Percentiles rank a stretch among this genome's conserved stretches.
These are phyloP conservation scores for Goniozus legneri DNA, from an alignment of 1,140 invertebrate genomes.

Conservation along the genomic window DNA sequence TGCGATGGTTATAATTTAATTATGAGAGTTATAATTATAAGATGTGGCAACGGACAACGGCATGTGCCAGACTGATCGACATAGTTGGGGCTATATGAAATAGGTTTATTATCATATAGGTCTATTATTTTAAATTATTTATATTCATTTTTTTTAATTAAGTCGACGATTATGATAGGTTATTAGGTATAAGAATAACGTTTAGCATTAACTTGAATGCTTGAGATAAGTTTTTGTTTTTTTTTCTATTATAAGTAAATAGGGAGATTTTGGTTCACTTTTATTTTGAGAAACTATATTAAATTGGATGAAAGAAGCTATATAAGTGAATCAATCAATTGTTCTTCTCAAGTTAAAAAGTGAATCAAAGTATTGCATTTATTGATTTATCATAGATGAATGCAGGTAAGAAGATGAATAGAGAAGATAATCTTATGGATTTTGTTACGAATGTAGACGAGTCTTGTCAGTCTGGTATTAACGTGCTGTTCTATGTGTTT, in stretches of 20 bases:
- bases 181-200: too few species aligned
- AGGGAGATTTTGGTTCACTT: too few species aligned
- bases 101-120: too few species aligned
- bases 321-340: too few species aligned
- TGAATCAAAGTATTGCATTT: constrained; percentile 40
- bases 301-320: too few species aligned
- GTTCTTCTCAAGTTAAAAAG: constrained; percentile 11
- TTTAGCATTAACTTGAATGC: too few species aligned
- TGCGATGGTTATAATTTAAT: constrained; percentile 52
- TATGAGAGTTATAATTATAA: constrained; percentile 31
- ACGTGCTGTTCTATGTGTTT: constrained; percentile 56
- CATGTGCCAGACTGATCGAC: constrained; percentile 55
- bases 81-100: constrained; percentile 16
- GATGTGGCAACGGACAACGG: constrained; percentile 54
- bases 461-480: constrained; percentile 54
- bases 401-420: constrained; percentile 21
- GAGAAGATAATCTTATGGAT: constrained; percentile 23
- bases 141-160: too few species aligned
- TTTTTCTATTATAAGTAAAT: too few species aligned
- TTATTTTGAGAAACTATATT: too few species aligned
- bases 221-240: too few species aligned
- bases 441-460: constrained; percentile 37
- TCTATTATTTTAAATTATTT: too few species aligned
- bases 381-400: background rate
- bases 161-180: too few species aligned